Base-by-base conservation (phyloP, 2,888 invertebrate species). In the Erebia aethiops region DNA sequence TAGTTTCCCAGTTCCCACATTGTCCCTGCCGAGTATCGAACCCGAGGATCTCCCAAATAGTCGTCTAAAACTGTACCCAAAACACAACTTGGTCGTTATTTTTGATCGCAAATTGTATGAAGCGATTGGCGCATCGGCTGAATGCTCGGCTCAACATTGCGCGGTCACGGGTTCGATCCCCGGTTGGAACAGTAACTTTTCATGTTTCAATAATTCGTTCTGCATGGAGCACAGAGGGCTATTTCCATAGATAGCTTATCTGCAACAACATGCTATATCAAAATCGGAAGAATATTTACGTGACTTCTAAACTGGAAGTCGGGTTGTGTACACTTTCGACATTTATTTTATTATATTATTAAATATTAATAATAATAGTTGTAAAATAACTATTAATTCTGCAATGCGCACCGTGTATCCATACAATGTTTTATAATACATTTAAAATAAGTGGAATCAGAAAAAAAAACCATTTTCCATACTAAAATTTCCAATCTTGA, bases 321-420 rank as follows among this genome's bases (percentile, higher is more conserved):
- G 82, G 77, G 89, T 87, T 83, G 90, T 90, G 90, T 90, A 90
- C 89, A 82, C 87, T 88, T 88, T 86, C 88, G 71, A 90, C 82
- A 90, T 75, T 77, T 80, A 77, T 80, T 68, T 75, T 64, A 66
- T n/a, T n/a, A n/a, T n/a, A n/a, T n/a, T n/a, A n/a, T n/a, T n/a
- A n/a, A n/a, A n/a, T n/a, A n/a, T n/a, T n/a, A n/a, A n/a, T 21
- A 11, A 11, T 10, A 46, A 11, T 10, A 10, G 10, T 46, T 10
- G 11, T 46, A 1, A 46, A 46, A 49, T 49, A 14, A 0, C 1
- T 13, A 14, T 51, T 51, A 13, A 35, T 35, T 5, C 35, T 35
- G 0, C 35, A 35, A 35, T 35, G 35, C 35, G 35, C 7, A 35
- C 1, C 35, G 5, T 35, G 7, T 35, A 35, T 35, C 35, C 35